Conservation (phyloP, 2,888 invertebrate genomes). For the Drosophila mimica region DNA sequence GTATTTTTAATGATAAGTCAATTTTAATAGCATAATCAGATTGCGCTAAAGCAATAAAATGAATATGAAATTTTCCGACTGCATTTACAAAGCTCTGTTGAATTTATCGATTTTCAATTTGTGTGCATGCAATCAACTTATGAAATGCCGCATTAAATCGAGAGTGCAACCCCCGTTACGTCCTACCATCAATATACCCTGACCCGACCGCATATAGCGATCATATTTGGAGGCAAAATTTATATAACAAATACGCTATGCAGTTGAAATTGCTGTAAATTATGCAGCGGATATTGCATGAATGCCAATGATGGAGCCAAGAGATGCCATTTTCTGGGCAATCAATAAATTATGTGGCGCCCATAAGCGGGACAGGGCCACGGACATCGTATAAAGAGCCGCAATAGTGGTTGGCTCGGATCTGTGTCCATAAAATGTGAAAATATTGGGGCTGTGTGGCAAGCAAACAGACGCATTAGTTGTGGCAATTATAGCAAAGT, state of each 20-base stretch:
- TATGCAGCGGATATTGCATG: constrained; percentile 67
- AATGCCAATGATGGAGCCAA: constrained; percentile 63
- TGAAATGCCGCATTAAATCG: constrained; percentile 56
- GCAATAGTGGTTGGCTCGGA: constrained; percentile 15
- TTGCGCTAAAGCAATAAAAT: background rate
- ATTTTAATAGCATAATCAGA: constrained; percentile 1
- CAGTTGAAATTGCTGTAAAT: constrained; percentile 71
- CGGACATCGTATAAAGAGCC: constrained; percentile 26
- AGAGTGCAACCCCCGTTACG: constrained; percentile 17
- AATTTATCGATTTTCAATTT: constrained; percentile 9
- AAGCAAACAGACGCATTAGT: constrained; percentile 52
- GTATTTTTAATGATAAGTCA: background rate
- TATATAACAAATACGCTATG: constrained; percentile 23
- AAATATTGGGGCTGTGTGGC: constrained; percentile 50
- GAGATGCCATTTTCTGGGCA: constrained; percentile 50
- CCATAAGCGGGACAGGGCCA: background rate
- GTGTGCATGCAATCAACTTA: constrained; percentile 24
- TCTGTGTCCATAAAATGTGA: constrained; percentile 32
- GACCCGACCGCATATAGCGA: background rate
- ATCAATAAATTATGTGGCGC: constrained; percentile 65
- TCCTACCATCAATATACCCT: background rate
- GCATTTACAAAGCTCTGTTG: background rate
- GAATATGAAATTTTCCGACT: background rate
- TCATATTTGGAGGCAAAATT: background rate
- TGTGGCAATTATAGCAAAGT: constrained; percentile 67